Evolutionary conservation across 2,888 invertebrate genomes (phyloP), one percentile per base, ranked within the genome.

Genomic region (Chymomyza procnemis): DNA sequence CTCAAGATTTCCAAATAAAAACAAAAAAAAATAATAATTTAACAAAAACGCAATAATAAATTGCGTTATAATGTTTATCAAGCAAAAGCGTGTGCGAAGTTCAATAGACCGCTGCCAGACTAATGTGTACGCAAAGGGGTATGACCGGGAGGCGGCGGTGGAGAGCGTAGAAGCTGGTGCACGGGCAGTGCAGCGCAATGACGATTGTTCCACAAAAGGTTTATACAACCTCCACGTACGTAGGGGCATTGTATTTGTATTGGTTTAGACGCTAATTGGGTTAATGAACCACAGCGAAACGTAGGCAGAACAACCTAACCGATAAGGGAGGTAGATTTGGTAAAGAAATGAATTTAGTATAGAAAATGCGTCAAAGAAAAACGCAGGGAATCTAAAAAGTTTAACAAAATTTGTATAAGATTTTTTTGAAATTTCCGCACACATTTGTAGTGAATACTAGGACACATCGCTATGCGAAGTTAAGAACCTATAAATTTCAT

Each of bases 51-150:
- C 65, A 79, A 56, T 21, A 70, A 70, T 48, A 67, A 87, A 87
- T 71, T 83, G 84, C 86, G 88, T 71, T 87, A 78, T 80, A 87
- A 72, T 75, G 75, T 73, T 58, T 63, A 46, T 63, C 52, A 67
- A 19, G 59, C 62, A 59, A 41, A 58, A 58, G 52, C 18, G 64
- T 58, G 64, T 30, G 12, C 56, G 58, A 74, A 69, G 82, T 83
- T 85, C 87, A 87, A 71, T 67, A 79, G 70, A 81, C 86, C 57
- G 6, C 34, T 21, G 19, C 19, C 54, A 21, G 21, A 54, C 54
- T 21, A 21, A 18, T 54, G 12, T 18, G 21, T 21, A 18, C 18
- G 4, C n/a, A 12, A 50, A n/a, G 50, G 50, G 18, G 52, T 19
- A n/a, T 3, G 52, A 52, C 18, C 3, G 3, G 18, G 54, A 21